These are phyloP conservation scores for Enteromius viviparus DNA, from an alignment of 2,797 vertebrate species.

Conservation along the genomic window DNA sequence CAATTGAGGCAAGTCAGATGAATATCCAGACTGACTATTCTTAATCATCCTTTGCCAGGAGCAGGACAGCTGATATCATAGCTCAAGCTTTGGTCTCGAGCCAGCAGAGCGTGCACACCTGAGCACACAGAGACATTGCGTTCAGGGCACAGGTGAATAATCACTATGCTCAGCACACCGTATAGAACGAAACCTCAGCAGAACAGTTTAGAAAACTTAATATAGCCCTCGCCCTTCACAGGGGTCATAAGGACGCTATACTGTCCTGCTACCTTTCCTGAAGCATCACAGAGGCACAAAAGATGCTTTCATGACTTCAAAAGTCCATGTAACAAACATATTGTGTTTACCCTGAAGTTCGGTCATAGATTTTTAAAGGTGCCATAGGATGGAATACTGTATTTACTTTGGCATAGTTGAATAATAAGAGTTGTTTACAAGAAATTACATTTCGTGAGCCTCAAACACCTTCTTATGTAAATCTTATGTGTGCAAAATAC, in stretches of 20 bases:
- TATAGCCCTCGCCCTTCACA: slow-evolving; percentile 48
- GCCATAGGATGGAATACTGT: too few relatives aligned
- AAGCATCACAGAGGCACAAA: not conserved
- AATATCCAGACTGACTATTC: slow-evolving; percentile 14
- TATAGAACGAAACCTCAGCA: slow-evolving; percentile 46
- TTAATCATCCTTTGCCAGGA: slow-evolving; percentile 26
- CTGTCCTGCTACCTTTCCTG: not conserved
- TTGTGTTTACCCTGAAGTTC: not conserved
- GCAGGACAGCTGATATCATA: slow-evolving; percentile 36
- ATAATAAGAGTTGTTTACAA: not conserved
- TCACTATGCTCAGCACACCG: slow-evolving; percentile 9
- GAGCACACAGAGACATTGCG: slow-evolving; percentile 21
- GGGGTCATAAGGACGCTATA: not conserved
- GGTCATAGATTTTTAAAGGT: not conserved
- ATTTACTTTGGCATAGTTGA: not conserved
- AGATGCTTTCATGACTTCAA: not conserved
- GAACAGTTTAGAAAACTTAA: slow-evolving; percentile 42
- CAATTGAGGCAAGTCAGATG: slow-evolving; percentile 23
- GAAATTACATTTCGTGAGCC: too few relatives aligned
- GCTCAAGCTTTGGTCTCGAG: slow-evolving; percentile 25
- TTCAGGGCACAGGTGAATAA: slow-evolving; percentile 40
- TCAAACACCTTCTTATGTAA: too few relatives aligned
- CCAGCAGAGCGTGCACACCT: slow-evolving; percentile 41
- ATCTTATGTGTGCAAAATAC: too few relatives aligned
- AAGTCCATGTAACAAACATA: not conserved